Base-by-base conservation (phyloP, 2,888 invertebrate genomes). In the Aleiodes testaceus region DNA sequence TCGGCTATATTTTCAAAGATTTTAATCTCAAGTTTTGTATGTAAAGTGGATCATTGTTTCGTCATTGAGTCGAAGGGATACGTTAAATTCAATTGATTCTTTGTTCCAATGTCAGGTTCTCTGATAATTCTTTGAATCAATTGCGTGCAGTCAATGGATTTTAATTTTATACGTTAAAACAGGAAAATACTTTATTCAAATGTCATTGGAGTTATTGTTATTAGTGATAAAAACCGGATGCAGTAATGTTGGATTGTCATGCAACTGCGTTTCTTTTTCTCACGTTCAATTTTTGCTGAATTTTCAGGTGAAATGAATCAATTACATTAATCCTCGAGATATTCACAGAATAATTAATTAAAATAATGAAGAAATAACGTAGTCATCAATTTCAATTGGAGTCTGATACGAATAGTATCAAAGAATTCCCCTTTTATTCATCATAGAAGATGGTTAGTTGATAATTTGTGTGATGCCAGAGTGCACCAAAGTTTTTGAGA, bases 311-410 rank as follows among this genome's bases (percentile, higher is more conserved):
- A 36, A 36, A 9, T 6, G 7, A 36, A 5, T 26, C 3, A 26
- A 26, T 3, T 3, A 26, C 3, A 36, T 11, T 36, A 7, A 2
- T 11, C 9, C 36, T 36, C 7, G 11, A 36, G 30, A 52, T 63
- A 36, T 36, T 36, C 2, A 36, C 7, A 36, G 7, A 6, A 36
- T 36, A 36, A 36, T 26, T 26, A 26, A 36, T 36, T 16, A 26
- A 20, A n/a, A 22, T n/a, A 36, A 30, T 3, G 16, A 68, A 63
- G 44, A 22, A 52, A 20, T 55, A 61, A 36, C n/a, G 14, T 2
- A 69, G 70, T 73, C 70, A 73, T 73, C 42, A 49, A 45, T 68
- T 64, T 73, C 52, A 49, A 73, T 73, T 67, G 45, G 44, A 36
- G 14, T 16, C 11, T 52, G 22, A 14, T 9, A 50, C 26, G 47